Conservation (phyloP, 2,888 invertebrate species). For the Mantis religiosa region DNA sequence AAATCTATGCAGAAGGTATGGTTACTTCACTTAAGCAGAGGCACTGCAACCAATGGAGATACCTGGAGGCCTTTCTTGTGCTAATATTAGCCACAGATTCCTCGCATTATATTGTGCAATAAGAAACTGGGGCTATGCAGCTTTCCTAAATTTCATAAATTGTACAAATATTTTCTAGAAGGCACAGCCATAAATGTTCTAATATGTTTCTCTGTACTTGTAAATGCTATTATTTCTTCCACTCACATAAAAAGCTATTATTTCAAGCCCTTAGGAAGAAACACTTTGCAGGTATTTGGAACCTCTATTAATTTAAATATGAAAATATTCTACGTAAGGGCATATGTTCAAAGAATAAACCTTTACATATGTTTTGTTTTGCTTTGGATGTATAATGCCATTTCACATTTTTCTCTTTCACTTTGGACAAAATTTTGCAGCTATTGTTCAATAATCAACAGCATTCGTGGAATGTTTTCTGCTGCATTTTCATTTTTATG, state of each 20-base stretch:
- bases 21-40: not conserved
- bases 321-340: not conserved
- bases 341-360: not conserved
- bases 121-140: not conserved
- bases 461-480: not conserved
- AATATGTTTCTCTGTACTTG: not conserved
- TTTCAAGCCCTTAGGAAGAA: not conserved
- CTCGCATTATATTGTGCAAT: not conserved
- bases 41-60: not conserved
- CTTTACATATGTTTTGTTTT: not conserved
- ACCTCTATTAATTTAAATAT: not conserved
- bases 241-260: not conserved
- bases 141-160: not conserved
- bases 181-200: not conserved
- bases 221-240: not conserved
- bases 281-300: not conserved
- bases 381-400: not conserved
- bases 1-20: not conserved
- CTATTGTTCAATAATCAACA: not conserved
- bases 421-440: not conserved
- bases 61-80: not conserved
- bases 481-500: not conserved
- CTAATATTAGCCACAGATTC: not conserved
- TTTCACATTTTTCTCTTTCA: not conserved
- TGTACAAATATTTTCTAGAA: not conserved